Evolutionary conservation across 2,797 vertebrate species (phyloP), one percentile per base, ranked within the genome.

Genomic region (Limosa lapponica): DNA sequence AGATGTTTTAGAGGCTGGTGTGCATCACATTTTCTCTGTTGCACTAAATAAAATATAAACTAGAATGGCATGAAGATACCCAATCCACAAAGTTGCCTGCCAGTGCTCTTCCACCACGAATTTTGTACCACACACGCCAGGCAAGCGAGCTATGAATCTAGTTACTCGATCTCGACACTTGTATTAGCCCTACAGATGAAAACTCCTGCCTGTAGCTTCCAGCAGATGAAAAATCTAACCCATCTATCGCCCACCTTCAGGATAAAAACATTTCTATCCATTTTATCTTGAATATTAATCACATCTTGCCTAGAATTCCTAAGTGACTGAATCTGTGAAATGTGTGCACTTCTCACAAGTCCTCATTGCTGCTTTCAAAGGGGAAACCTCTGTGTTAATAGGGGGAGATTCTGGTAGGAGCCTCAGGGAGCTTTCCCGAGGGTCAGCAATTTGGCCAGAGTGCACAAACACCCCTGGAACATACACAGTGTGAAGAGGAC

Each of bases 261-360:
- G 91, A 86, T 57, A 94, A 84, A 95, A 96, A 70, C 18, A 73
- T 23, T 78, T 72, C 51, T 90, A 87, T 49, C 77, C 48, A 90
- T 79, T 93, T 94, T 72, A 90, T 89, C 66, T 87, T 73, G 62
- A 95, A 93, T 94, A 93, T 82, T 84, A 82, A 96, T 82, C 73
- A 66, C 14, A 49, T 59, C 70, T 95, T 52, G 55, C 51, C 70
- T 80, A 49, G 67, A 91, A 95, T 87, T 89, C 62, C 66, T 55
- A 86, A 91, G 55, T 36, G 73, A 84, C 25, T 87, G 82, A 61
- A 83, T 62, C 66, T 73, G 62, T 69, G 62, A 93, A 86, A 83
- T 8, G 11, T 20, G 18, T 49, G 85, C 51, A 49, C 25, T 85
- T 93, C 79, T 89, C 43, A 34, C 30, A 88, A 88, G 58, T 34